Conservation (phyloP, 2,888 invertebrate genomes). For the Lasioglossum lativentre region DNA sequence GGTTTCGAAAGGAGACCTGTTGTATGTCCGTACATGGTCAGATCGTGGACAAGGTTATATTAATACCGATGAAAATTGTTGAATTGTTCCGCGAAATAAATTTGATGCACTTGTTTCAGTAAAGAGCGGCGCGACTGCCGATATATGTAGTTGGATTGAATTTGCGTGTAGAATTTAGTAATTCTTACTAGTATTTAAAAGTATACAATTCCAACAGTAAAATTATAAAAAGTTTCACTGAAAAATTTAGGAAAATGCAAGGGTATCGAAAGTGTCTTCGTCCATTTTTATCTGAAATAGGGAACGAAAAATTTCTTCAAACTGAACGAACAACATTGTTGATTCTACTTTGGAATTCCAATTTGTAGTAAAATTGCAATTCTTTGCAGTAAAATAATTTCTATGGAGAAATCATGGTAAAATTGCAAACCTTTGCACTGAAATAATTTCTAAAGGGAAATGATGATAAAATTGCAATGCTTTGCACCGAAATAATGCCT, state of each 20-base stretch:
- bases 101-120: background rate
- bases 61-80: background rate
- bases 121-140: background rate
- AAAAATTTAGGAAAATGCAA: background rate
- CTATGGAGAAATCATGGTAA: background rate
- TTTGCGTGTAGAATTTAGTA: background rate
- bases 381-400: background rate
- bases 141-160: background rate
- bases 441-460: too few species aligned
- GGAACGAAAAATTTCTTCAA: too few species aligned
- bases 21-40: background rate
- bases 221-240: background rate
- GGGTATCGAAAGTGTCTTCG: slow-evolving; percentile 61
- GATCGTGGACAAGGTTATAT: background rate
- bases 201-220: background rate
- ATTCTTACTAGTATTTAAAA: background rate
- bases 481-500: too few species aligned
- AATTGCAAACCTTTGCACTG: too few species aligned
- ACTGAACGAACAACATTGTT: too few species aligned
- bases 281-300: background rate
- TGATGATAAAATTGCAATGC: too few species aligned
- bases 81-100: background rate
- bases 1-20: background rate
- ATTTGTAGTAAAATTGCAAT: background rate
- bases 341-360: background rate